phyloP scores from a whole-genome alignment of 2,797 vertebrate genomes.

The Podargus strigoides region DNA sequence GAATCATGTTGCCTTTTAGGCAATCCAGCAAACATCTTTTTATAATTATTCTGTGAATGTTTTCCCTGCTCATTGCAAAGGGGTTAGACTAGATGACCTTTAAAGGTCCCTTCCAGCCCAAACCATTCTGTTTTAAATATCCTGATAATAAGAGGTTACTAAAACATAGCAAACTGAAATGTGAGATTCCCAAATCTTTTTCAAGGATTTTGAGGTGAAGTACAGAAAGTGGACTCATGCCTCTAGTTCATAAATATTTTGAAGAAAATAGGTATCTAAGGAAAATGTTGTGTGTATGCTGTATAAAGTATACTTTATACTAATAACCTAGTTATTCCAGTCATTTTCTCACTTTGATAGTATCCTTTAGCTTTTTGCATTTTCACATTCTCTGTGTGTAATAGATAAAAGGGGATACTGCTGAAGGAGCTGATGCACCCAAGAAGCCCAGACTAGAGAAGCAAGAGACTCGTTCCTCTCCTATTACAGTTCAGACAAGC shows the following conservation, averaged over 20 bases:
- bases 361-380: background rate
- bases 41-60: background rate
- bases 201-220: background rate
- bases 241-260: background rate
- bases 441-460: constrained; percentile 94
- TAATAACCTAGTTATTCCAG: background rate
- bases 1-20: background rate
- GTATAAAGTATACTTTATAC: background rate
- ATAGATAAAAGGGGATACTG: constrained; percentile 84
- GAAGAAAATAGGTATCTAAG: background rate
- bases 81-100: background rate
- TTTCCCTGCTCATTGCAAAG: background rate
- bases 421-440: constrained; percentile 82
- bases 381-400: background rate
- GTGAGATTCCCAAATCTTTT: background rate
- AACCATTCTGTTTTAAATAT: background rate
- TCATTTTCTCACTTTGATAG: background rate
- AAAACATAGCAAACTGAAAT: background rate
- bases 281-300: background rate
- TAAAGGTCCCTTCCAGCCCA: background rate
- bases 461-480: constrained; percentile 86
- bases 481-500: constrained; percentile 86
- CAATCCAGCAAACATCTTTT: background rate
- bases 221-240: background rate
- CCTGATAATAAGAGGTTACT: background rate